phyloP scores from a whole-genome alignment of 2,113 vertebrate genomes.

The Stegostoma tigrinum region DNA sequence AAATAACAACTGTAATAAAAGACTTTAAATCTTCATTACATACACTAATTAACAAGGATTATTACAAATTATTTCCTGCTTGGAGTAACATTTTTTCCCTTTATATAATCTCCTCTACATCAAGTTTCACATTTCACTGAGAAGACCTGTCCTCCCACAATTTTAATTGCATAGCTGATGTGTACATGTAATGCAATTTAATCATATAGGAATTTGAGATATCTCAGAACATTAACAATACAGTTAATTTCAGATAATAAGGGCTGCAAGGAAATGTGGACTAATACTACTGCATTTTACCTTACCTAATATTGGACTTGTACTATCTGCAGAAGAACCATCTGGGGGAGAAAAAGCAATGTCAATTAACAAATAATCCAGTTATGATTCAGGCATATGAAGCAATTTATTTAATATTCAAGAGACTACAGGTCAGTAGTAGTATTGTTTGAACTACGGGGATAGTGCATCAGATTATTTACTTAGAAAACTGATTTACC shows the following conservation, averaged over 20 bases:
- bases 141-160: neutral
- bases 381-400: neutral
- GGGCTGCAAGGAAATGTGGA: neutral
- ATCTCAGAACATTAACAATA: neutral
- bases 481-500: neutral
- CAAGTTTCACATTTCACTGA: neutral
- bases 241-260: neutral
- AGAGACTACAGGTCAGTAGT: neutral
- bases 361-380: neutral
- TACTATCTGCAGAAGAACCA: constrained; percentile 19
- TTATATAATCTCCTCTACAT: neutral
- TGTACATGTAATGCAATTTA: neutral
- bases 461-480: neutral
- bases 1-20: neutral
- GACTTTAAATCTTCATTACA: neutral
- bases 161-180: neutral
- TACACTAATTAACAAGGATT: neutral
- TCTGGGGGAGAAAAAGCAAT: neutral
- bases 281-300: neutral
- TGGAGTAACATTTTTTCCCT: neutral
- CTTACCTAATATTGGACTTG: constrained; percentile 8
- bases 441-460: neutral
- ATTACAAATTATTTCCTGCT: neutral
- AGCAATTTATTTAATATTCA: neutral
- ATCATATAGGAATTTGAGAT: neutral